phyloP scores from a whole-genome alignment of 2,797 vertebrate species.

The Danio albolineatus region DNA sequence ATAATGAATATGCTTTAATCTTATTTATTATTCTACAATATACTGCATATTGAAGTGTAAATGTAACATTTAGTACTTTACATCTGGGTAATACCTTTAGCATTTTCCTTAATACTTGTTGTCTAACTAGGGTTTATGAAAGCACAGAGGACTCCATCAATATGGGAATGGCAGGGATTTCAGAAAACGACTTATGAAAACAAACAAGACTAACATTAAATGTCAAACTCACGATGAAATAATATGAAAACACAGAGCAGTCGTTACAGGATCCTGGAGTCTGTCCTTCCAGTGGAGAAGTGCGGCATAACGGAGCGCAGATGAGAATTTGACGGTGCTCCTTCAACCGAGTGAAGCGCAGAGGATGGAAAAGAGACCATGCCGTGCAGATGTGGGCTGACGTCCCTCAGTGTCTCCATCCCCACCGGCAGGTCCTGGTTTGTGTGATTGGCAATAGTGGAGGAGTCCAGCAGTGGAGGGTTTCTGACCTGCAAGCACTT shows the following conservation, averaged over 20 bases:
- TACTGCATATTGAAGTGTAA: slow-evolving; percentile 9
- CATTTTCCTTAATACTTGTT: not conserved
- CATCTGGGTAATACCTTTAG: slow-evolving; percentile 2
- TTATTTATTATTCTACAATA: not conserved
- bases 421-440: slow-evolving; percentile 45
- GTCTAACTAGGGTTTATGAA: slow-evolving; percentile 4
- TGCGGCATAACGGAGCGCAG: slow-evolving; percentile 84
- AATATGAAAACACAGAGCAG: slow-evolving; percentile 7
- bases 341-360: slow-evolving; percentile 80
- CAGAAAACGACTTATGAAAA: not conserved
- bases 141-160: not conserved
- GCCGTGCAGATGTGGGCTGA: slow-evolving; percentile 51
- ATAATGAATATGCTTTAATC: not conserved
- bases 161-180: slow-evolving; percentile 8
- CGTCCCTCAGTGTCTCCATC: slow-evolving; percentile 4
- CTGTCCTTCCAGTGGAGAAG: slow-evolving; percentile 86
- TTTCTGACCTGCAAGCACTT: slow-evolving; percentile 91
- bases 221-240: not conserved
- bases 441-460: slow-evolving; percentile 44
- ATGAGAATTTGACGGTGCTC: slow-evolving; percentile 79
- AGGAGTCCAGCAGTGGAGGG: slow-evolving; percentile 73
- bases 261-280: slow-evolving; percentile 81
- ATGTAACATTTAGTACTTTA: not conserved
- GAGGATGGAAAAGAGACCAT: slow-evolving; percentile 72
- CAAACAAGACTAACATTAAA: not conserved